phyloP scores from a whole-genome alignment of 2,797 vertebrate genomes.

The Peromyscus nudipes region DNA sequence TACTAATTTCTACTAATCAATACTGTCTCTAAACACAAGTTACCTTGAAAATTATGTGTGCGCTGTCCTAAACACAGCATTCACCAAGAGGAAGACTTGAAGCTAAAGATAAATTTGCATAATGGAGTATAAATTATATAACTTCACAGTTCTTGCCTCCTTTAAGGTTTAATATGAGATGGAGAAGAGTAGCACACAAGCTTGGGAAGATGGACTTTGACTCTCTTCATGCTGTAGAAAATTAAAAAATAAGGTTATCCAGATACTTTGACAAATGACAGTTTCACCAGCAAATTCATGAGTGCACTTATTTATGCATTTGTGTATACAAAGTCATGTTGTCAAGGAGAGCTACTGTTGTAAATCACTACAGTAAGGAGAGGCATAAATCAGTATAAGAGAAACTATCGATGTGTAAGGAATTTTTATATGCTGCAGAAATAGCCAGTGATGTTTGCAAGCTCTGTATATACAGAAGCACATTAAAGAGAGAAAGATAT shows the following conservation, averaged over 20 bases:
- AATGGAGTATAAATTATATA: background rate
- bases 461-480: background rate
- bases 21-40: background rate
- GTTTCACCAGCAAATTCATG: background rate
- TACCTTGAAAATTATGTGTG: constrained; percentile 32
- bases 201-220: background rate
- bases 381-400: constrained; percentile 12
- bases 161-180: background rate
- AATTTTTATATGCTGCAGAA: background rate
- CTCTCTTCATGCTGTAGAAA: background rate
- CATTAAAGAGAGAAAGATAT: constrained; percentile 21
- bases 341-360: background rate
- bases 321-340: constrained; percentile 39
- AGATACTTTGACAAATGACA: background rate
- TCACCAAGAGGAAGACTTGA: background rate
- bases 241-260: constrained; percentile 16
- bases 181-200: background rate
- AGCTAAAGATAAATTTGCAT: background rate
- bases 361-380: background rate
- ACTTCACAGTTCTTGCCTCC: background rate
- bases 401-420: background rate
- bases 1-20: constrained; percentile 45
- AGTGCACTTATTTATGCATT: background rate
- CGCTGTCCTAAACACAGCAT: background rate
- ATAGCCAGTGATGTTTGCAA: background rate